Conservation (phyloP, 2,113 vertebrate genomes). For the Indicator indicator region DNA sequence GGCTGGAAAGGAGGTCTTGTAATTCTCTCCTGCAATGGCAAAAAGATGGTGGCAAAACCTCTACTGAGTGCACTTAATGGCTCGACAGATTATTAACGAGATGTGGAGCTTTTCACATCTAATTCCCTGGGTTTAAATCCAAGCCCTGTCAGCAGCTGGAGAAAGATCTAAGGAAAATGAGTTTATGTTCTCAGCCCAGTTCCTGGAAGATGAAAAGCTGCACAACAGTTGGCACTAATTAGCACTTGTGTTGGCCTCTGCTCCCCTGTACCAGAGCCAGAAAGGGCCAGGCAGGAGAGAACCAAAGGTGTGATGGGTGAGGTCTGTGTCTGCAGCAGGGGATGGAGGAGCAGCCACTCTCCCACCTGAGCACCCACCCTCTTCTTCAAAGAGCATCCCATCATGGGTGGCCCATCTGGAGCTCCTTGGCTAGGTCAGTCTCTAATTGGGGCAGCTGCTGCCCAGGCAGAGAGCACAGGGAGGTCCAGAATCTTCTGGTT, state of each 20-base stretch:
- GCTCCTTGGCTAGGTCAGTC: neutral
- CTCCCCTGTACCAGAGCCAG: neutral
- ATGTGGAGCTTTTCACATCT: neutral
- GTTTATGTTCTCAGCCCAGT: neutral
- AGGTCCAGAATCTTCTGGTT: no score
- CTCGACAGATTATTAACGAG: conserved; percentile 17
- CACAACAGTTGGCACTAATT: neutral
- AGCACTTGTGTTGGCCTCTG: neutral
- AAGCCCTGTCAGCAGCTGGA: conserved; percentile 35
- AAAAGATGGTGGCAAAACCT: conserved; percentile 18
- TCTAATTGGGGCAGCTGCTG: neutral
- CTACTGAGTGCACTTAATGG: conserved; percentile 15
- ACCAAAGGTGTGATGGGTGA: neutral
- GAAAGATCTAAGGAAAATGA: neutral
- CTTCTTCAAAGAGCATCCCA: neutral
- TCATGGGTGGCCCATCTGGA: neutral
- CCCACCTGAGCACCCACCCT: neutral
- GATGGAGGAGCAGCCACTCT: fast-evolving
- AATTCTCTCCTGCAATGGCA: neutral
- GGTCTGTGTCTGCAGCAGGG: neutral
- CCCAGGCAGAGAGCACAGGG: neutral
- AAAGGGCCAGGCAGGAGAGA: neutral
- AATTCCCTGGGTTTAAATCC: neutral
- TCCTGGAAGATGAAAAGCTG: neutral
- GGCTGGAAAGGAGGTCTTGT: neutral